Base-by-base conservation (phyloP, 2,888 invertebrate genomes). In the Eristalis arbustorum region DNA sequence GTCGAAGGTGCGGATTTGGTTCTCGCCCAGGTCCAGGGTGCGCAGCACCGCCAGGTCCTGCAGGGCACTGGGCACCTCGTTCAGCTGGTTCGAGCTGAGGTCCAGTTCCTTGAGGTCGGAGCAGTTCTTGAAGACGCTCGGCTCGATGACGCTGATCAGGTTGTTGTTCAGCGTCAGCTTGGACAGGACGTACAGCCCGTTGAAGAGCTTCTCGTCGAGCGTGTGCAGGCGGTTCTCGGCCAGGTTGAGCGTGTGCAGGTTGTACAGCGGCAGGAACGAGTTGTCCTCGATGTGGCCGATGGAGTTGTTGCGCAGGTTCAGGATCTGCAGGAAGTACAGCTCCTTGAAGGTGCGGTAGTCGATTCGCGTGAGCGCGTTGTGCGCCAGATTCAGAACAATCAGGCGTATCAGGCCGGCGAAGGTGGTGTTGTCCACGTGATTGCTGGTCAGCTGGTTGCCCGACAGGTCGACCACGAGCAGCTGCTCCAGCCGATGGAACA, bases 11-110 rank as follows among this genome's bases (percentile, higher is more conserved):
- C 95, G 95, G 90, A 99, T 97, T 92, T 96, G 96, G 93, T 99
- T 99, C 93, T 98, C 98, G 49, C 98, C 98, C 90, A 99, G 94
- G 91, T 98, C 98, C 69, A 99, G 94, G 14, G 97, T 97, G 92
- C 97, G 96, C 89, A 98, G 93, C 92, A 97, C 96, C 59, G 96
- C 95, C 88, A 98, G 93, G 91, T 96, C 97, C 93, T 96, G 96
- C 79, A 98, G 93, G 1, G 97, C 97, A 91, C 96, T 96, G 13
- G 98, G 98, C 88, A 98, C 96, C 89, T 96, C 95, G 84, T 95
- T 94, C 89, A 98, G 93, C 90, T 96, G 96, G 93, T 98, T 98
- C 23, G 97, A 97, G 91, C 97, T 97, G 76, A 98, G 93, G 93
- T 98, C 98, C 73, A 98, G 93, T 91, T 98, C 98, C 93, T 97